A percentile compares a stretch with the other conserved stretches of the same genome.
phyloP scores from a whole-genome alignment of 1,140 invertebrate genomes.

The Euura lappo region DNA sequence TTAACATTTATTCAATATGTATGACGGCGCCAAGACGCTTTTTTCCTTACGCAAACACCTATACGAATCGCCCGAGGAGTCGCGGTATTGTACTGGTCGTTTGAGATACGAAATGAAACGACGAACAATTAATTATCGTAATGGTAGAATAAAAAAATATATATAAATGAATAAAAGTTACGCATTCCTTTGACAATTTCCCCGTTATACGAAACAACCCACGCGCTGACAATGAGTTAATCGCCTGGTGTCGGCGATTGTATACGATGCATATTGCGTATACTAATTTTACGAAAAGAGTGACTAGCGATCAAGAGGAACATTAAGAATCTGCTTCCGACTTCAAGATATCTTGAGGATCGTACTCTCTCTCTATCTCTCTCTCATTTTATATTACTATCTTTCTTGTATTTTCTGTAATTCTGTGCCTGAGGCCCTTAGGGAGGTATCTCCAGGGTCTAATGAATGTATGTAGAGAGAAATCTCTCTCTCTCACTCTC shows the following conservation, averaged over 20 bases:
- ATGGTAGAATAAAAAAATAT: background rate
- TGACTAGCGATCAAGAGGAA: background rate
- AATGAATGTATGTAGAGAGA: too few species aligned
- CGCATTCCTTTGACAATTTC: background rate
- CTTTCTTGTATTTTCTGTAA: background rate
- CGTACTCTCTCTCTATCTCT: background rate
- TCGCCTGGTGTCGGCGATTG: background rate
- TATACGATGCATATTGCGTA: too few species aligned
- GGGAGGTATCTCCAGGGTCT: too few species aligned
- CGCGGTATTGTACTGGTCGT: too few species aligned
- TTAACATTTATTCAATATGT: conserved; percentile 2
- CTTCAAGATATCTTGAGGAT: background rate
- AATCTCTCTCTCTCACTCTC: too few species aligned
- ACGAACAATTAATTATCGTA: background rate
- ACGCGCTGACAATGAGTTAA: conserved; percentile 1
- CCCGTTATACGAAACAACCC: background rate
- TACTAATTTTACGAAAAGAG: background rate
- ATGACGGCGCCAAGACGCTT: background rate
- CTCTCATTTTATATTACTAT: conserved; percentile 11
- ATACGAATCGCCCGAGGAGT: background rate
- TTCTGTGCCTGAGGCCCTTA: too few species aligned
- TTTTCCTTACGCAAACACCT: background rate
- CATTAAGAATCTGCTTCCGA: background rate
- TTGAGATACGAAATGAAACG: background rate
- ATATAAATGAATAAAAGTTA: background rate